A percentile compares a stretch with the other conserved stretches of the same genome.
These are phyloP conservation scores for Limenitis camilla DNA, from an alignment of 2,888 invertebrate genomes.

Conservation along the genomic window DNA sequence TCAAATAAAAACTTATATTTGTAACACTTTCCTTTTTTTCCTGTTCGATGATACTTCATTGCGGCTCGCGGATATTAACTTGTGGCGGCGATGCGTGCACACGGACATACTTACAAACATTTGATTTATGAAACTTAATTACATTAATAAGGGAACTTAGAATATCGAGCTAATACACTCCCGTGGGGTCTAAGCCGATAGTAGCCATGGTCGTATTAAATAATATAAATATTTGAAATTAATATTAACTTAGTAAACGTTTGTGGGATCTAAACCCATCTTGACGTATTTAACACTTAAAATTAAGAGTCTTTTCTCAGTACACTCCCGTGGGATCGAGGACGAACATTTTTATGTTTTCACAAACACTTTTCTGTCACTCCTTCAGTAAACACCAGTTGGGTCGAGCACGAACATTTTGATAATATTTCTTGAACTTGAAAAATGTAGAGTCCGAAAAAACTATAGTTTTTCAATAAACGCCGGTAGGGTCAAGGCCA, in stretches of 20 bases:
- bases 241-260: constrained; percentile 33
- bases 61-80: constrained; percentile 56
- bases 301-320: constrained; percentile 37
- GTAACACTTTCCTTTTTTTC: constrained; percentile 52
- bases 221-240: constrained; percentile 3
- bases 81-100: constrained; percentile 42
- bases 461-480: constrained; percentile 39
- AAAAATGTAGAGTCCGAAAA: constrained; percentile 13
- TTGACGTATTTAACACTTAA: constrained; percentile 21
- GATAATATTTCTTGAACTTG: constrained; percentile 24
- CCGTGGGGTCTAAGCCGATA: constrained; percentile 53
- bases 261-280: constrained; percentile 38
- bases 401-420: constrained; percentile 62
- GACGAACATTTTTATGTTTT: constrained; percentile 53
- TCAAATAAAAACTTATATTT: constrained; percentile 5
- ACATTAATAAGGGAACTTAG: constrained; percentile 19
- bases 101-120: constrained; percentile 23
- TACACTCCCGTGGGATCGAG: constrained; percentile 67
- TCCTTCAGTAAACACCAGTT: constrained; percentile 60
- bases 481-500: constrained; percentile 58
- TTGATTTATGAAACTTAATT: constrained; percentile 23
- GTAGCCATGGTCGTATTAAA: constrained; percentile 39
- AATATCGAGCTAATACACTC: constrained; percentile 42
- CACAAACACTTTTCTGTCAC: constrained; percentile 27
- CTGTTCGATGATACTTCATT: constrained; percentile 59